These are phyloP conservation scores for Myotis davidii DNA, from an alignment of 2,113 vertebrate genomes.

Conservation along the genomic window DNA sequence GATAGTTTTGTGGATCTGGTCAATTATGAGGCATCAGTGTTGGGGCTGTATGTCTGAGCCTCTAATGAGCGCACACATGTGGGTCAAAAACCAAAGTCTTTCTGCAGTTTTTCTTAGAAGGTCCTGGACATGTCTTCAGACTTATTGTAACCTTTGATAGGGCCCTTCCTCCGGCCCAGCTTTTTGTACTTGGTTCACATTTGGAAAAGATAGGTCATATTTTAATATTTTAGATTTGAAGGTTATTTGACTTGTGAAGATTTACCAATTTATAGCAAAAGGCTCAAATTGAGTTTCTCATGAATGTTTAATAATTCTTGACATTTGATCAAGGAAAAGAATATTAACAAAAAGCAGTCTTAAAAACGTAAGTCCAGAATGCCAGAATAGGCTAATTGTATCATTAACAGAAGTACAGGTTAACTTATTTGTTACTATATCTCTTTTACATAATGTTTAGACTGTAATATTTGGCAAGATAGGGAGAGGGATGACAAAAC, in stretches of 20 bases:
- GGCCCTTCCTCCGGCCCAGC: fast-evolving
- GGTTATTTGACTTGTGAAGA: not conserved
- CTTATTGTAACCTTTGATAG: not conserved
- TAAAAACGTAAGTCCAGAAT: not conserved
- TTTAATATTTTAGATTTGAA: not conserved
- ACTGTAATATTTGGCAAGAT: not conserved
- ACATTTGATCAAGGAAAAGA: constrained; percentile 53
- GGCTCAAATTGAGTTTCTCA: constrained; percentile 34
- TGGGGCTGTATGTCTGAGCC: not conserved
- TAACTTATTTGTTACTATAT: not conserved
- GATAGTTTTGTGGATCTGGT: not conserved
- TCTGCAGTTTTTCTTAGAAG: not conserved
- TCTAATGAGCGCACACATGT: not conserved
- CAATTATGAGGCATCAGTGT: not conserved
- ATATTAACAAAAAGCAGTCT: constrained; percentile 42
- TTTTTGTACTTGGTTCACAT: not conserved
- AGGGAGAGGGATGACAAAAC: not conserved
- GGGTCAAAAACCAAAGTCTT: not conserved
- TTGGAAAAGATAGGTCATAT: constrained; percentile 53
- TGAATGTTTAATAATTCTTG: constrained; percentile 37
- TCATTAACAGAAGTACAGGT: not conserved
- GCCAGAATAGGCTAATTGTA: not conserved
- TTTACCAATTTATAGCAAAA: constrained; percentile 43
- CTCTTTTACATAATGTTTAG: not conserved
- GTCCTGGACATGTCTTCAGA: not conserved